phyloP scores from a whole-genome alignment of 2,888 invertebrate species.

The Xestia rhomboidea region DNA sequence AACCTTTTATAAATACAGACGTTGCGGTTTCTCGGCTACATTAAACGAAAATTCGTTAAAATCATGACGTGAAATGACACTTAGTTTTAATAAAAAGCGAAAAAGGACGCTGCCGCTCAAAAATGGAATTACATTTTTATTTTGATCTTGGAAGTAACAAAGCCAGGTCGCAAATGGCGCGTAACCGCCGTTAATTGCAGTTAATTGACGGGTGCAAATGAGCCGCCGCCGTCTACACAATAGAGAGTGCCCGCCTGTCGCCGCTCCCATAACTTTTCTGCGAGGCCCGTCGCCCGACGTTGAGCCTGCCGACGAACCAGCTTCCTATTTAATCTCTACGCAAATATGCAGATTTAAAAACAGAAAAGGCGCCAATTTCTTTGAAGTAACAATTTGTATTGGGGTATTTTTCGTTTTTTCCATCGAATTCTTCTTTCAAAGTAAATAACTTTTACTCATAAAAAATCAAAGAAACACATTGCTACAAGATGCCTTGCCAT shows the following conservation, averaged over 20 bases:
- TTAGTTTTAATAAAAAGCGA: conserved; percentile 28
- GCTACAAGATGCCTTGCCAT: neutral
- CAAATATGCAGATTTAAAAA: conserved; percentile 29
- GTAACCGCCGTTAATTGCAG: conserved; percentile 71
- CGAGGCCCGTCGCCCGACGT: conserved; percentile 42
- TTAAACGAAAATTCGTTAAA: neutral
- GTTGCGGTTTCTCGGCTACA: conserved; percentile 6
- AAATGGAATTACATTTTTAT: conserved; percentile 53
- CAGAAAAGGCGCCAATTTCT: conserved; percentile 6
- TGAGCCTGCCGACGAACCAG: conserved; percentile 6
- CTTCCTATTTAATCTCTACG: conserved; percentile 41
- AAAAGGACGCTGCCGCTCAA: conserved; percentile 18
- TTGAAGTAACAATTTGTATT: conserved; percentile 3
- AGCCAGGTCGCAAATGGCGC: conserved; percentile 68
- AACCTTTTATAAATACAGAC: conserved; percentile 10
- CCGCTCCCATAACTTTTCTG: conserved; percentile 60
- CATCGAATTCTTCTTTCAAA: conserved; percentile 4
- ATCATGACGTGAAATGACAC: neutral
- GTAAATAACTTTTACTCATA: conserved; percentile 7
- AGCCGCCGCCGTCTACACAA: conserved; percentile 67
- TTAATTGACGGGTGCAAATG: conserved; percentile 75
- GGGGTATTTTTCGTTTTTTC: neutral
- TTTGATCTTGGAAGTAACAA: conserved; percentile 55
- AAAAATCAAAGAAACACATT: conserved; percentile 5
- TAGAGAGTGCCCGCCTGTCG: conserved; percentile 54